Evolutionary conservation across 1,140 invertebrate species (phyloP), one percentile per base, ranked within the genome.

Genomic region (Triops longicaudatus): DNA sequence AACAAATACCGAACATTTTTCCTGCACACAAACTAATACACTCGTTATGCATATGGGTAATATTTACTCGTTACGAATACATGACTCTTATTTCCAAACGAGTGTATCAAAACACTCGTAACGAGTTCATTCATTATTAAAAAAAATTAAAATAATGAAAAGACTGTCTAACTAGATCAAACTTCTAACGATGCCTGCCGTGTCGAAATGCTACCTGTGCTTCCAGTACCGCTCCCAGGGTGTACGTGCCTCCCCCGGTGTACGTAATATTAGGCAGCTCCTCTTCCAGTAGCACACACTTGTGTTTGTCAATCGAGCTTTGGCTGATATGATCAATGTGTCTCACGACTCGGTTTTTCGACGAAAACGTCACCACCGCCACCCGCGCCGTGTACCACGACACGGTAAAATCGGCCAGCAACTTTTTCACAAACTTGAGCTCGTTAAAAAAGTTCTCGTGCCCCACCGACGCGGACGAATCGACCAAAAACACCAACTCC

Each of bases 401-500:
- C 2, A 92, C 88, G 0, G 87, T 89, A 78, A 91, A 90, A 82
- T 91, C 90, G 7, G 90, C 88, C n/a, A 92, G 79, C 1, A 92
- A 82, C 81, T 91, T 91, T 79, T 87, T 87, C 3, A 91, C 90
- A 82, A 92, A 92, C 80, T 88, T 90, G 42, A 91, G 81, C 82
- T 91, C 90, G 79, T 89, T 89, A 77, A 84, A 84, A 82, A 92
- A 92, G 82, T 92, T 90, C 3, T 86, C 83, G 72, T 85, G 82
- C 1, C 91, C 91, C 2, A 92, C 88, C 73, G 88, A 90, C 0
- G 88, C 88, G 1, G 90, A 91, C 27, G 87, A 87, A 81, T 92
- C 91, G 10, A 92, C 87, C 17, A 92, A 83, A 81, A 92, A 92
- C 6, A 91, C 85, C 17, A 92, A 82, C 81, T 92, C 91, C 72